Base-by-base conservation (phyloP, 1,140 invertebrate species). In the Hyles euphorbiae region DNA sequence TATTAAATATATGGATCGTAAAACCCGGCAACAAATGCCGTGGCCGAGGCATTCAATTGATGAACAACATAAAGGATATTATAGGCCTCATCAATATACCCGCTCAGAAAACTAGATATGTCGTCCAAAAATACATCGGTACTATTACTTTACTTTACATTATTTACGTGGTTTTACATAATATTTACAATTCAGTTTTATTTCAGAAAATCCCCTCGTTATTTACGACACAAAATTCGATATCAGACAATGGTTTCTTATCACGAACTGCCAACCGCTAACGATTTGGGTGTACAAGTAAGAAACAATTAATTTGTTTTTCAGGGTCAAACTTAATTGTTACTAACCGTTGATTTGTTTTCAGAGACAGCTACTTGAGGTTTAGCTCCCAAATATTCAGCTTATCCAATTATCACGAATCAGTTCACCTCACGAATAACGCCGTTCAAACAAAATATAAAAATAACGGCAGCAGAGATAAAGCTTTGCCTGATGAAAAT, bases 91-190 rank as follows among this genome's bases (percentile, higher is more conserved):
- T 95, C 36, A 93, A 92, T 78, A 65, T 83, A 50, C 81, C 81
- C 32, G 90, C 91, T 12, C 90, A 90, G 54, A 95, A 96, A 78
- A 92, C 92, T 61, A 93, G 95, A 91, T 98, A 95, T 82, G 96
- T 98, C 44, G 95, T 98, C 22, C 97, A 98, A 83, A 98, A 98
- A 88, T 98, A 98, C 82, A 98, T 98, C 68, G 96, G 96, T 97
- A 89, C 87, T 79, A 49, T 46, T 53, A 8, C 36, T 40, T 5
- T 33, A 12, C 32, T 33, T 51, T 51, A 33, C 36, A 40, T 40
- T 40, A 8, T 40, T 40, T 40, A 40, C 8, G 4, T 5, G 36
- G 4, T 5, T 40, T 40, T 40, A 40, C 8, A 8, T 5, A n/a
- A 5, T 11, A 60, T 33, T 11, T 9, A 51, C 34, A 58, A 58